Evolutionary conservation across 2,113 vertebrate species (phyloP).

Genomic region (Tamias sibiricus): DNA sequence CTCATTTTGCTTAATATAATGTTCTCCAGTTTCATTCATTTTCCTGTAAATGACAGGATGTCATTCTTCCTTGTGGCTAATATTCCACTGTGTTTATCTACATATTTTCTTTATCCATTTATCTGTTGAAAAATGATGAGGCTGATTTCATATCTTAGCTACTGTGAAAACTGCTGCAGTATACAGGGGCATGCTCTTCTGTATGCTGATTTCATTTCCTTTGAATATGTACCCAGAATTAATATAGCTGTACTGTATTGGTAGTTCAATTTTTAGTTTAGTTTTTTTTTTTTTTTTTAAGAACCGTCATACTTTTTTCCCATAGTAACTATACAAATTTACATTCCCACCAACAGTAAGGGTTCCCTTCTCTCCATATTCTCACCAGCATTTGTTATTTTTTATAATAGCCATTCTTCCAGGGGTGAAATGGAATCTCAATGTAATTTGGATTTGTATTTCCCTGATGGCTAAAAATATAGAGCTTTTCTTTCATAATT

Average conservation of each 20-base stretch:
- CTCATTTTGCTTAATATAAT: neutral
- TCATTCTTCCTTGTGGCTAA: neutral
- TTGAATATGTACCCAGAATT: neutral
- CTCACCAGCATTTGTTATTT: neutral
- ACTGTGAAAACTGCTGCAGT: neutral
- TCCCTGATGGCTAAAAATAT: neutral
- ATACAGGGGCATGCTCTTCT: neutral
- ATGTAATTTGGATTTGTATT: neutral
- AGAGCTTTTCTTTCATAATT: neutral
- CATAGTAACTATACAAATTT: neutral
- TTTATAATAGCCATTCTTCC: neutral
- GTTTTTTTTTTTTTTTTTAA: neutral
- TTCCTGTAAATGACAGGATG: neutral
- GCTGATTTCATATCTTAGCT: neutral
- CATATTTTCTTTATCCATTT: neutral
- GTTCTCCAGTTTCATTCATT: neutral
- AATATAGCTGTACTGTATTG: neutral
- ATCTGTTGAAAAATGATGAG: neutral
- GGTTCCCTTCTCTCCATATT: neutral
- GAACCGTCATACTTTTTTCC: neutral
- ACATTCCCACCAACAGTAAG: neutral
- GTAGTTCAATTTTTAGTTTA: neutral
- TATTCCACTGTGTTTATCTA: no score
- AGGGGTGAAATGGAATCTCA: neutral
- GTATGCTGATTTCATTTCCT: neutral